A percentile compares a stretch with the other conserved stretches of the same genome.
Evolutionary conservation across 2,888 invertebrate genomes (phyloP).

Genomic region (Agrotis ipsilon): DNA sequence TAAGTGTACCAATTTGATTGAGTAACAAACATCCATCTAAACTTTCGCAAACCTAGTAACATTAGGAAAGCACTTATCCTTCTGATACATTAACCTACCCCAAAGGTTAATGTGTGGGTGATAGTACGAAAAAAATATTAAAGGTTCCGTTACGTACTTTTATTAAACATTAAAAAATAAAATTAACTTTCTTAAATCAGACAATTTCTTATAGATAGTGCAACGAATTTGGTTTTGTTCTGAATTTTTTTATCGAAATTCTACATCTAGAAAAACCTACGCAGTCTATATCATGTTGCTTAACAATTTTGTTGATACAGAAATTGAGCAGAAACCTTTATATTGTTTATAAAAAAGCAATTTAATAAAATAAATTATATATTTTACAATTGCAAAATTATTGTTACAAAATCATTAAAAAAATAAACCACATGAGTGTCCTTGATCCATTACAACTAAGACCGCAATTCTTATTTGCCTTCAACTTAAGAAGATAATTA

Average conservation of each 20-base stretch:
- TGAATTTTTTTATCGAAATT: constrained; percentile 26
- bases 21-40: no score
- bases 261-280: constrained; percentile 16
- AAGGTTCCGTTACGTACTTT: constrained; percentile 61
- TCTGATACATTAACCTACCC: no score
- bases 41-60: no score
- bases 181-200: constrained; percentile 70
- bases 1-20: no score
- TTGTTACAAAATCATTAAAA: constrained; percentile 2
- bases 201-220: constrained; percentile 49
- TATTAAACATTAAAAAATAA: constrained; percentile 71
- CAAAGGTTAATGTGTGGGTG: no score
- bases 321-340: constrained; percentile 32
- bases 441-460: constrained; percentile 16
- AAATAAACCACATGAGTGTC: constrained; percentile 2
- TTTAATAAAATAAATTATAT: constrained; percentile 5
- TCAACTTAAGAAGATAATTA: constrained; percentile 8
- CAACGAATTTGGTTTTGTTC: constrained; percentile 37
- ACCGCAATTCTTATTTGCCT: constrained; percentile 24
- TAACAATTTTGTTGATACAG: constrained; percentile 17
- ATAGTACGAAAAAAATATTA: background rate
- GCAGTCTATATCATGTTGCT: constrained; percentile 37
- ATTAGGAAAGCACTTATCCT: no score
- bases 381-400: constrained; percentile 10
- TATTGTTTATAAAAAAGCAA: constrained; percentile 4